These are phyloP conservation scores for Lampris megalopsis DNA, from an alignment of 2,113 vertebrate genomes.

Conservation along the genomic window DNA sequence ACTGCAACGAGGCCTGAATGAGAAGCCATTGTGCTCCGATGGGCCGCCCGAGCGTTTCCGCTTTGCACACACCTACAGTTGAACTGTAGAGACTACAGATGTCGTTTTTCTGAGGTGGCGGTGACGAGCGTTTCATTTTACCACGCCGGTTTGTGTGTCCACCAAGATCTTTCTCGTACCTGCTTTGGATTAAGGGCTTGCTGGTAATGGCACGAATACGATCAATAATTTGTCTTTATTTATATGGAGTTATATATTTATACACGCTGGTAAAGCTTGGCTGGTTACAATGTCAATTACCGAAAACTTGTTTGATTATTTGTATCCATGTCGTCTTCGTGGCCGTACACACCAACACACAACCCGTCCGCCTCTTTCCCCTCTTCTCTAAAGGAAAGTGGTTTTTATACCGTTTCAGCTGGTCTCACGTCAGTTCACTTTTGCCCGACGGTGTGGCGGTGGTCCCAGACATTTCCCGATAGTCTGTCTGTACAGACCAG, in stretches of 20 bases:
- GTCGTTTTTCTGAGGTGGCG: constrained; percentile 12
- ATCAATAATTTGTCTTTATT: constrained; percentile 60
- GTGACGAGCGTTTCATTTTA: constrained; percentile 18
- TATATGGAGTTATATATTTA: constrained; percentile 68
- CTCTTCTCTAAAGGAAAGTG: constrained; percentile 39
- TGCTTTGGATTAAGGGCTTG: constrained; percentile 56
- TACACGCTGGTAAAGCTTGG: constrained; percentile 77
- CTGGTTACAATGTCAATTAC: constrained; percentile 81
- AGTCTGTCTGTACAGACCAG: background rate
- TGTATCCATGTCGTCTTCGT: constrained; percentile 59
- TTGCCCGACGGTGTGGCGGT: constrained; percentile 19
- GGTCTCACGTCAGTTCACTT: constrained; percentile 28
- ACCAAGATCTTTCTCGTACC: constrained; percentile 32
- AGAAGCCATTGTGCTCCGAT: constrained; percentile 30
- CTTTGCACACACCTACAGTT: constrained; percentile 31
- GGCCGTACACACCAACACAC: constrained; percentile 52
- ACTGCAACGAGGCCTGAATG: constrained; percentile 27
- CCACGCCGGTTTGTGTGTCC: constrained; percentile 10
- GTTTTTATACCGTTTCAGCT: constrained; percentile 47
- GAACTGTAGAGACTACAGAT: constrained; percentile 34
- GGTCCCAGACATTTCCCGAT: constrained; percentile 21
- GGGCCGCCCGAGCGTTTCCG: constrained; percentile 6
- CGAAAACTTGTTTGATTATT: constrained; percentile 56
- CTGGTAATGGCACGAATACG: constrained; percentile 29
- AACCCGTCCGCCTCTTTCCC: constrained; percentile 36